Evolutionary conservation across 2,888 invertebrate species (phyloP), one percentile per base, ranked within the genome.

Genomic region (Chironomus tentans): DNA sequence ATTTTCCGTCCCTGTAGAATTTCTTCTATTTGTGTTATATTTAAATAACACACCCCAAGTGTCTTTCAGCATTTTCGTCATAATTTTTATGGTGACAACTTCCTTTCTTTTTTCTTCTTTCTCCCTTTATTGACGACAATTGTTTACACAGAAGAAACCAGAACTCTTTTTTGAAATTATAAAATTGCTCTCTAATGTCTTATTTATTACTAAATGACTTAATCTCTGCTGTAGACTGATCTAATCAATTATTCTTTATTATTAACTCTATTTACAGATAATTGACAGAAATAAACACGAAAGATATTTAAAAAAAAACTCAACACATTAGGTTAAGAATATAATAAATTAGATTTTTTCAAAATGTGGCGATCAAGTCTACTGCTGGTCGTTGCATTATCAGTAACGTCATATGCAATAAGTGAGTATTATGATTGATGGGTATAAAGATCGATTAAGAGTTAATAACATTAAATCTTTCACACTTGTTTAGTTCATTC

Each of bases 401-500:
- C 80, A 77, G 78, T 81, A 78, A 80, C 82, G 79, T 81, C 80
- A 78, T 80, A 80, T 77, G 82, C 82, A 80, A 78, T 81, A 79
- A 80, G 83, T 84, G 81, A 83, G 83, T 68, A 12, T 50, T 56
- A 38, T 38, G 38, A 13, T 3, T 71, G 46, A 7, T 47, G 6
- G 21, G 3, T 24, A 2, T 24, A 24, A n/a, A n/a, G 24, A 24
- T 28, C 28, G 28, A 28, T 70, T 70, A 56, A 71, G 68, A 50
- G 38, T 38, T 38, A 38, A 38, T 38, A 38, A 38, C 38, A 38
- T 38, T 18, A 28, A n/a, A 56, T n/a, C 46, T 50, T 22, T 68
- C 22, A 65, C 18, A 56, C 22, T 13, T 70, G 12, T 47, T 70
- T 83, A 94, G 94, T 91, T 82, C 93, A 93, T 82, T 93, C 94